These are phyloP conservation scores for Phrixothrix hirtus DNA, from an alignment of 2,888 invertebrate species.

Conservation along the genomic window DNA sequence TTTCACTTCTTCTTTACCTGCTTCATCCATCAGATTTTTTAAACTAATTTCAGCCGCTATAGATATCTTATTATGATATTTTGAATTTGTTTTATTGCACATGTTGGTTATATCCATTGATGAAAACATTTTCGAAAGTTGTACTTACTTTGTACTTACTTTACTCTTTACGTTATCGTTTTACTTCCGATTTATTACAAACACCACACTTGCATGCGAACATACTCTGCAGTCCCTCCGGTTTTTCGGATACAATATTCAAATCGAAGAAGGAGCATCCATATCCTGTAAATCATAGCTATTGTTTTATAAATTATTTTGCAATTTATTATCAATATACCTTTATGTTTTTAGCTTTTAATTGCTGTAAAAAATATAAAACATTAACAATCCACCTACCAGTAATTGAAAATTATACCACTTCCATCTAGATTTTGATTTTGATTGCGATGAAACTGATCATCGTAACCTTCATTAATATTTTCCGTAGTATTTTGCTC, in stretches of 20 bases:
- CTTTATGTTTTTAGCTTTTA: neutral
- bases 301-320: no score
- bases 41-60: neutral
- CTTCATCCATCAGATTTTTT: neutral
- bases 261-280: neutral
- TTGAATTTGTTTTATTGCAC: neutral
- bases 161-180: neutral
- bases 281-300: neutral
- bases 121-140: neutral
- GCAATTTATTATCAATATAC: no score
- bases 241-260: neutral
- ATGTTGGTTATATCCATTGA: neutral
- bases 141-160: neutral
- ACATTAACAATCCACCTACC: neutral
- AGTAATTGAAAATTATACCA: neutral
- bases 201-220: neutral
- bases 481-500: no score
- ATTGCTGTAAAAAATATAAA: neutral
- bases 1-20: slow-evolving; percentile 6
- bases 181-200: neutral
- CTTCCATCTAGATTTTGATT: neutral
- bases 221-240: neutral
- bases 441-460: neutral
- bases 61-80: neutral
- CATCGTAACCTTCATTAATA: neutral